Conservation (phyloP, 2,888 invertebrate genomes). For the Rhagophthalmus giganteus region DNA sequence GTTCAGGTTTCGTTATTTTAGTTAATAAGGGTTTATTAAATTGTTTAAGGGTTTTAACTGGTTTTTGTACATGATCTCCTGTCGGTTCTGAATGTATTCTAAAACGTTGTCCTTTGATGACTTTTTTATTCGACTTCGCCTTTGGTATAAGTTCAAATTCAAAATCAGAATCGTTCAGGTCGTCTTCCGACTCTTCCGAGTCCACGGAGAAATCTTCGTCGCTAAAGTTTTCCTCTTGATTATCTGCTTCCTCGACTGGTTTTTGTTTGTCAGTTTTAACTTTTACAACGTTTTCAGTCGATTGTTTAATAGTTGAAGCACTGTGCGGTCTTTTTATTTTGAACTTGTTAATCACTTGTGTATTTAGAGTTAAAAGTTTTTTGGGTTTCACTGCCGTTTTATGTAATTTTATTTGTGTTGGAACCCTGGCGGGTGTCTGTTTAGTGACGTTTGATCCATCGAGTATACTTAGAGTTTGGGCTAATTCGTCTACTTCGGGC, state of each 20-base stretch:
- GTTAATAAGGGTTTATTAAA: constrained; percentile 8
- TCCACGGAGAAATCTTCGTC: constrained; percentile 58
- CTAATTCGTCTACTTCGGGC: constrained; percentile 47
- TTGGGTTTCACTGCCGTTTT: constrained; percentile 20
- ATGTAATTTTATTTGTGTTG: constrained; percentile 17
- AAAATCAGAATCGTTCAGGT: constrained; percentile 60
- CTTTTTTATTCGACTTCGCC: constrained; percentile 38
- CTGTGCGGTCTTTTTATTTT: constrained; percentile 10
- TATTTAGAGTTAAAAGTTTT: constrained; percentile 8
- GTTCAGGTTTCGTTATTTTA: constrained; percentile 13
- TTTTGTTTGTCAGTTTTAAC: constrained; percentile 9
- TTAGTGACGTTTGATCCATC: constrained; percentile 42
- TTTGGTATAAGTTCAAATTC: constrained; percentile 45
- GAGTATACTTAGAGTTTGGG: constrained; percentile 51
- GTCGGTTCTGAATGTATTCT: constrained; percentile 27
- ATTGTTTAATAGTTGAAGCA: constrained; percentile 24
- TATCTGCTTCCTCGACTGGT: constrained; percentile 11
- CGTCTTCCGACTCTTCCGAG: constrained; percentile 48
- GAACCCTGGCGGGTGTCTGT: constrained; percentile 19
- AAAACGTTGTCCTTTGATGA: constrained; percentile 35
- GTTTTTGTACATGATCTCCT: constrained; percentile 6
- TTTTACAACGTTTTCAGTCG: constrained; percentile 21
- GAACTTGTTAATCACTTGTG: constrained; percentile 7
- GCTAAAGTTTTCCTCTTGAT: constrained; percentile 59
- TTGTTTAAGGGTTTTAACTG: constrained; percentile 12